Base-by-base conservation (phyloP, 2,888 invertebrate genomes). In the Drepana falcataria region DNA sequence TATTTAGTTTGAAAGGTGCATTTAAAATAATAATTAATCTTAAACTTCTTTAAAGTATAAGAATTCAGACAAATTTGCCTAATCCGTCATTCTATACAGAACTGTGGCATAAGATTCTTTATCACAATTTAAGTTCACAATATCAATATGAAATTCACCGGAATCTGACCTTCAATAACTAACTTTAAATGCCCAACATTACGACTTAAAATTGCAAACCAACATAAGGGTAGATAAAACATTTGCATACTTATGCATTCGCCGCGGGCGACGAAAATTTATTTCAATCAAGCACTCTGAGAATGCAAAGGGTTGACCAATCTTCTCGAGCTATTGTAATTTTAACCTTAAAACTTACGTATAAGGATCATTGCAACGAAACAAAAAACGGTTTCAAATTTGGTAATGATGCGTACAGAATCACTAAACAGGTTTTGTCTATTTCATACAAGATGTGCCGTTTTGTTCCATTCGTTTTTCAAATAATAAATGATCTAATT, bases 351-450 rank as follows among this genome's bases (percentile, higher is more conserved):
- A n/a, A 0, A 0, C 0, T 7, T 9, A 4, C 51, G 0, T 21
- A 49, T 73, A 79, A 58, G 60, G 57, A 35, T 62, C 9, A 59
- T 33, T 58, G 58, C 61, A 5, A 48, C 56, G 55, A 48, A 5
- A 35, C 3, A 35, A 47, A 44, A 6, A 49, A 40, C 57, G 58
- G 60, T 60, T 55, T 53, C 47, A 60, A 62, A 63, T 68, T 67
- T 65, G 66, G 73, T 83, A 84, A 85, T 84, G 85, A 85, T 77
- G 85, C 84, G 84, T 81, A 58, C 59, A 67, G 89, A 91, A 90
- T 90, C 65, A 68, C 65, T 88, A 88, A 90, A 83, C 89, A 81
- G 80, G 87, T 87, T 88, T 86, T 86, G 86, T 85, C 85, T 88
- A 84, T 78, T 87, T 83, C 69, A 77, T 84, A 82, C 76, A 81